Conservation (phyloP, 2,113 vertebrate genomes). For the Engystomops pustulosus region DNA sequence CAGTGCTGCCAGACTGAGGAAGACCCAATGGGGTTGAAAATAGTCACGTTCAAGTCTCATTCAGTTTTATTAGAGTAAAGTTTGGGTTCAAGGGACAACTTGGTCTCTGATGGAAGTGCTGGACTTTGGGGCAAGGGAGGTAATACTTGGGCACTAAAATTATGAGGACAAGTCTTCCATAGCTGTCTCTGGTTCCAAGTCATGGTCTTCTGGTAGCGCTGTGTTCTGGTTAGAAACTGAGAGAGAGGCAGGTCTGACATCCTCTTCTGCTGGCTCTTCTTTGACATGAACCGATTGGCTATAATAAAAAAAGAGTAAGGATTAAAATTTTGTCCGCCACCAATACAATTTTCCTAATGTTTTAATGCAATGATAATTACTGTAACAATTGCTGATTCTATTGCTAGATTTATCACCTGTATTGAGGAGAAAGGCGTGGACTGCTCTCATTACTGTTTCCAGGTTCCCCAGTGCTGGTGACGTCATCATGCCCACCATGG, state of each 20-base stretch:
- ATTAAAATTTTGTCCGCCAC: too few relatives aligned
- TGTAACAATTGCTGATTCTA: neutral
- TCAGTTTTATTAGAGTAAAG: slow-evolving; percentile 6
- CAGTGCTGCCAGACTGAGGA: slow-evolving; percentile 53
- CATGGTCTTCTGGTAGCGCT: slow-evolving; percentile 84
- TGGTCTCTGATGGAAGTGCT: slow-evolving; percentile 58
- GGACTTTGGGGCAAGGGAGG: slow-evolving; percentile 53
- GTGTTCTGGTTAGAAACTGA: slow-evolving; percentile 87
- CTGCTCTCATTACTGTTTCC: slow-evolving; percentile 97
- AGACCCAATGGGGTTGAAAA: slow-evolving; percentile 14
- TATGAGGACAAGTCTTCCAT: slow-evolving; percentile 95
- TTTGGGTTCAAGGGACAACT: slow-evolving; percentile 19
- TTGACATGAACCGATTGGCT: slow-evolving; percentile 96
- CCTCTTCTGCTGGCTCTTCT: slow-evolving; percentile 95
- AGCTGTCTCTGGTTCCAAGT: slow-evolving; percentile 92
- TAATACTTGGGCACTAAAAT: slow-evolving; percentile 56
- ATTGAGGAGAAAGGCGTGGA: slow-evolving; percentile 95
- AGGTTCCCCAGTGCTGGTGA: slow-evolving; percentile 94
- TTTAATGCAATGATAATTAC: neutral
- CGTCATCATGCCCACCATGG: slow-evolving; percentile 93
- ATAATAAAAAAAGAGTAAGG: neutral
- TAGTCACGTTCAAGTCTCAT: slow-evolving; percentile 37
- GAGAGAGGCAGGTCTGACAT: slow-evolving; percentile 84
- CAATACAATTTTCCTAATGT: neutral
- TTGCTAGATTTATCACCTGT: too few relatives aligned